Evolutionary conservation across 2,113 vertebrate species (phyloP), one percentile per base, ranked within the genome.

Genomic region (Platycercus adscitus): DNA sequence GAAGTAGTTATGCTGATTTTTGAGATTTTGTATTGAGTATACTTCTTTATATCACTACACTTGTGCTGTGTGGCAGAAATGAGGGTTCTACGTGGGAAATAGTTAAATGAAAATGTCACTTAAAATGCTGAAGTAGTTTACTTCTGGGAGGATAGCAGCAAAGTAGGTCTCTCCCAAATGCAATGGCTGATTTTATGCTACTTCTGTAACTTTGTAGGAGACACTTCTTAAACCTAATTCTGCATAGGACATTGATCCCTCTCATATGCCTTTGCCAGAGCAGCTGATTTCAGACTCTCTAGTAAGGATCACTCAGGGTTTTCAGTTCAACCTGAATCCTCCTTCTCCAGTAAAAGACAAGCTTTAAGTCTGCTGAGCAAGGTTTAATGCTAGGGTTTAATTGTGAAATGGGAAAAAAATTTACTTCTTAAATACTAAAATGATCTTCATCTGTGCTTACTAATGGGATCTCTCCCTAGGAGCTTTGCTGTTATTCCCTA

Each of bases 191-290:
- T 13, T 79, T 23, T 65, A 10, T 65, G 35, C 60, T 63, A 6
- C 41, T 69, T 77, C 44, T 72, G 15, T 89, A 52, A 17, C 19
- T 69, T 72, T 19, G 2, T 18, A 66, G 39, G 73, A 85, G 66
- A 19, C 8, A 0, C 4, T 84, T 1, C 39, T 68, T 81, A 23
- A 53, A 47, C 35, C 35, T 64, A 4, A 37, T 60, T 82, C 9
- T 61, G 35, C 12, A 3, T 0, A 9, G 25, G 12, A 1, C 6
- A 3, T 11, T 2, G 16, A 5, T 81, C 8, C 12, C 21, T 73
- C 24, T 58, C 20, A n/a, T 9, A 10, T 60, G 26, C 28, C 24
- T 66, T 82, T 61, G n/a, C 50, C 35, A 37, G 37, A 37, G 37
- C 25, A 50, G 25, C 23, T 68, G 23, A 33, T 86, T 93, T 87